phyloP scores from a whole-genome alignment of 2,113 vertebrate genomes.

The Brachyhypopomus gauderio region DNA sequence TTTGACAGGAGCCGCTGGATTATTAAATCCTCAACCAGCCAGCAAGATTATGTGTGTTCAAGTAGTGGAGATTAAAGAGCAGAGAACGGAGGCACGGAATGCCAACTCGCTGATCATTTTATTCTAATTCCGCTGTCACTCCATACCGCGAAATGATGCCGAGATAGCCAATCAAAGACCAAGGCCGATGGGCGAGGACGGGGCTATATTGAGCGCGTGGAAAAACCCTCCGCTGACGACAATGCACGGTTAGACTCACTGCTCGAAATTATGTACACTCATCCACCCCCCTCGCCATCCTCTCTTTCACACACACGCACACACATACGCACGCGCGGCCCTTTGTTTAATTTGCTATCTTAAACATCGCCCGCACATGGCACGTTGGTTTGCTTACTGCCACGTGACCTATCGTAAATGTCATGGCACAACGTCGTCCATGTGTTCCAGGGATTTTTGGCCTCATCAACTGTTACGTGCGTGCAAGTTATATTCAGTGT shows the following conservation, averaged over 20 bases:
- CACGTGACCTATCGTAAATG: neutral
- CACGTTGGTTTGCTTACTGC: too few species aligned
- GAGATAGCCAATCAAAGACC: conserved; percentile 63
- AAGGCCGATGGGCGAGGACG: conserved; percentile 52
- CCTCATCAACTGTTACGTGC: neutral
- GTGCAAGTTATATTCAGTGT: neutral
- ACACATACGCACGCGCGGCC: too few species aligned
- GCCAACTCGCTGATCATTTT: conserved; percentile 58
- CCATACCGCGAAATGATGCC: conserved; percentile 52
- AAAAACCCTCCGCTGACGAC: conserved; percentile 53
- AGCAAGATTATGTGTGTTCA: too few species aligned
- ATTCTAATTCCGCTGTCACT: conserved; percentile 45
- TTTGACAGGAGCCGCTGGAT: conserved; percentile 37
- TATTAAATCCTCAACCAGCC: conserved; percentile 22
- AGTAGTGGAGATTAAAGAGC: conserved; percentile 19
- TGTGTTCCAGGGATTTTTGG: neutral
- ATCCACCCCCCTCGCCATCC: conserved; percentile 24
- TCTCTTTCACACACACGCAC: neutral
- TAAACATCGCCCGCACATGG: too few species aligned
- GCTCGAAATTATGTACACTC: conserved; percentile 2
- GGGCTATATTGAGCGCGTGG: conserved; percentile 57
- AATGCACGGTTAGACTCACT: neutral
- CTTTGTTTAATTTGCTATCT: too few species aligned
- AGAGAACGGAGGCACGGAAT: conserved; percentile 44
- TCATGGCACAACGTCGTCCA: neutral